Evolutionary conservation across 2,113 vertebrate genomes (phyloP).

Genomic region (Cheirogaleus medius): DNA sequence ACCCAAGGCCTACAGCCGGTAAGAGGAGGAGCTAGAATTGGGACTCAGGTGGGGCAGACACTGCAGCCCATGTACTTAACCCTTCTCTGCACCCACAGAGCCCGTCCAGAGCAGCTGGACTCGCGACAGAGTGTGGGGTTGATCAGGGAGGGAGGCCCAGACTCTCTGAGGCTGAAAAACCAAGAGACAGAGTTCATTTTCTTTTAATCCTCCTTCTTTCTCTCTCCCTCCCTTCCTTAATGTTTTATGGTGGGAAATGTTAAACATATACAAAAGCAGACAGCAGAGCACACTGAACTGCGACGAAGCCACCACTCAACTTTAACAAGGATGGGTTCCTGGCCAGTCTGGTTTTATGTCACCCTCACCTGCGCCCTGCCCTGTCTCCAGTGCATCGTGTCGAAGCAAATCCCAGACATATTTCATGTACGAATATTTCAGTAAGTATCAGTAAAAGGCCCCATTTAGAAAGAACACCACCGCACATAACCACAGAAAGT

Average conservation of each 20-base stretch:
- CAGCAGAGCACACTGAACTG: accelerated
- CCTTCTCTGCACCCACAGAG: neutral
- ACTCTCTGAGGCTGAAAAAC: neutral
- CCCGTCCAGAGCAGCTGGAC: neutral
- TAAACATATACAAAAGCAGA: neutral
- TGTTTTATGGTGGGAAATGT: neutral
- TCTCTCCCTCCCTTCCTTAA: neutral
- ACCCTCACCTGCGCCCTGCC: neutral
- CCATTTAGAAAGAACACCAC: neutral
- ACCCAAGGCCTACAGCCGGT: neutral
- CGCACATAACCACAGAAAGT: no score
- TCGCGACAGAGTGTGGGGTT: neutral
- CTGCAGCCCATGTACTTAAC: no score
- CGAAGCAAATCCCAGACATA: neutral
- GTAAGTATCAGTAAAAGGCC: neutral
- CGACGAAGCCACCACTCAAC: neutral
- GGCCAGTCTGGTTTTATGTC: neutral
- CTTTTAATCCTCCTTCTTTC: neutral
- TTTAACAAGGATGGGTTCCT: neutral
- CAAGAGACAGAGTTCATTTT: neutral
- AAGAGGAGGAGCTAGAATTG: neutral
- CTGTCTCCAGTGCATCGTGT: neutral
- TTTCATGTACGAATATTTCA: neutral
- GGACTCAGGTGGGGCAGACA: neutral
- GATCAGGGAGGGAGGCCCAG: neutral